A percentile compares a stretch with the other conserved stretches of the same genome.
Evolutionary conservation across 2,888 invertebrate genomes (phyloP).

Genomic region (Euphydryas editha): DNA sequence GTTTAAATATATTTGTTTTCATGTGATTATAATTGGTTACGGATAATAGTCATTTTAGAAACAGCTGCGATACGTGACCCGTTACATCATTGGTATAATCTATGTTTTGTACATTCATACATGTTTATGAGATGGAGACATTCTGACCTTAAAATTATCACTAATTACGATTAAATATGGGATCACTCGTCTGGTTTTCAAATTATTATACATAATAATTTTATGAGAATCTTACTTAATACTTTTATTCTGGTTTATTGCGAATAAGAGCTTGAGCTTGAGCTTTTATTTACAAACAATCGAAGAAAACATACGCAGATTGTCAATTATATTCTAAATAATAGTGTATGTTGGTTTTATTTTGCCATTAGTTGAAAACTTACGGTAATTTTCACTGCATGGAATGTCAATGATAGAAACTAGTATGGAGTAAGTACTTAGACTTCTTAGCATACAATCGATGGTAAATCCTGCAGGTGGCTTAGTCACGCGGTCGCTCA

Average conservation of each 20-base stretch:
- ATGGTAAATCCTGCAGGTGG: constrained; percentile 71
- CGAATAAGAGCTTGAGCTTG: too few species aligned
- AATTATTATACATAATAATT: neutral
- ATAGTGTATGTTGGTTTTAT: neutral
- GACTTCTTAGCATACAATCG: constrained; percentile 77
- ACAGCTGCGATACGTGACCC: constrained; percentile 36
- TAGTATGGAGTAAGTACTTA: constrained; percentile 46
- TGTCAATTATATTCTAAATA: neutral
- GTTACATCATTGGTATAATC: constrained; percentile 44
- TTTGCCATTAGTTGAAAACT: constrained; percentile 27
- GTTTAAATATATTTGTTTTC: constrained; percentile 55
- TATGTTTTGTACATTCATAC: constrained; percentile 33
- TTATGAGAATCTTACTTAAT: neutral
- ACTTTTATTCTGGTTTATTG: neutral
- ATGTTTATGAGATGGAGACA: constrained; percentile 23
- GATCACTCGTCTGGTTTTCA: neutral
- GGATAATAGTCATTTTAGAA: constrained; percentile 40
- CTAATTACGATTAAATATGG: constrained; percentile 5
- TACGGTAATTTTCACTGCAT: constrained; percentile 37
- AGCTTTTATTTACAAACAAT: neutral
- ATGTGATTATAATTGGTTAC: constrained; percentile 39
- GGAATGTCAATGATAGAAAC: constrained; percentile 38
- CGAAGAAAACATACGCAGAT: neutral
- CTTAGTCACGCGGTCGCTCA: constrained; percentile 75
- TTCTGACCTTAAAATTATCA: constrained; percentile 20